Evolutionary conservation across 2,797 vertebrate genomes (phyloP), one percentile per base, ranked within the genome.

Genomic region (Enteromius radiatus): DNA sequence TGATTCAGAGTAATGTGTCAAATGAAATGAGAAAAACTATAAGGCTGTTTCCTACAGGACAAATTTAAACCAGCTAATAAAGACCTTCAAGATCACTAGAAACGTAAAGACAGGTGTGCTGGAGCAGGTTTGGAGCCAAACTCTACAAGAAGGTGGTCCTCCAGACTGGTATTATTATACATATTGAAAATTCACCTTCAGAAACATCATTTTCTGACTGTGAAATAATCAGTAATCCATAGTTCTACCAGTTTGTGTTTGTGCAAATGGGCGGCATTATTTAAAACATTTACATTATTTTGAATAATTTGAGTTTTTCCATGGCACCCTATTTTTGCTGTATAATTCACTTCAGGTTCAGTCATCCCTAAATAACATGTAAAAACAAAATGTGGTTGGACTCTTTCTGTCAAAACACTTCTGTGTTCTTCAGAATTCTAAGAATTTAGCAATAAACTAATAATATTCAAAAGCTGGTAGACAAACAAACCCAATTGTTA

Each of bases 291-390:
- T 23, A 43, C 65, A 69, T 68, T 23, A 23, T 43, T 69, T 43
- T 69, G 67, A 69, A 69, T 69, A 43, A 15, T 43, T 23, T 68
- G 8, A 12, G 21, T 69, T 43, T 69, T 69, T 43, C 38, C 38
- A 23, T 68, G n/a, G 3, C 21, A 15, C 38, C 12, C 12, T 68
- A n/a, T 15, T 68, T 43, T 26, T 68, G 65, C 0, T 23, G 12
- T 41, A 23, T 26, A n/a, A 69, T 23, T 69, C 12, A 69, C 23
- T 68, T 26, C 12, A 68, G 38, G 23, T 15, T 26, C 11, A 69
- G 26, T 7, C 23, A 23, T 21, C 14, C 38, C n/a, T 43, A 26
- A 43, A 43, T 26, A n/a, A 69, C 38, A 69, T 15, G 38, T 26
- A 43, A 69, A 69, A 23, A 43, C 38, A 7, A 61, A 61, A 61